Base-by-base conservation (phyloP, 2,888 invertebrate species). In the Drosophila conformis region DNA sequence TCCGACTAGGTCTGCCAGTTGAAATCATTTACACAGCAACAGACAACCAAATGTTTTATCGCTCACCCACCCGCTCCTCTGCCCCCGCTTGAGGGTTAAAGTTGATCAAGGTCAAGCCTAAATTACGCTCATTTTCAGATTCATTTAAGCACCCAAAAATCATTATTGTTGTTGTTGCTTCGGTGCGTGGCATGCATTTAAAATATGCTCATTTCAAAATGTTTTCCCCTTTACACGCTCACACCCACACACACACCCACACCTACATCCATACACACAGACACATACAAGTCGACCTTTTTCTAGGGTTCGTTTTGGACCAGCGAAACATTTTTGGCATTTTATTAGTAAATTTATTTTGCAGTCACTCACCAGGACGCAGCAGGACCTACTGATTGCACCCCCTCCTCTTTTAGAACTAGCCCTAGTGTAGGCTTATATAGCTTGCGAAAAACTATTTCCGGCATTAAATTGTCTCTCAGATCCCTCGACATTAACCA, bases 151-250 rank as follows among this genome's bases (percentile, higher is more conserved):
- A 71, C 63, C 73, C 76, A 54, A 69, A 58, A 54, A 59, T 46
- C 25, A 15, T 8, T 51, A 18, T 60, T 56, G 60, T 27, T 54
- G 70, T 36, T 76, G 69, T 67, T 75, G 66, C 35, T 54, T 40
- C 67, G 53, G 71, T 78, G 81, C 87, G 87, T 87, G 83, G 87
- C 83, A 80, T 83, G 87, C 83, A 83, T 83, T 83, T 78, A 58
- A 83, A 87, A 83, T 87, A 83, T 87, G 83, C 81, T 87, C 81
- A 87, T 87, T 87, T 83, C 83, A 75, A 81, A 80, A 76, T 83
- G 76, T 76, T 78, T 76, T 64, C 78, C 80, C 73, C 75, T 76
- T 73, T 69, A 59, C 18, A 59, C 49, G 46, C 53, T 54, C 42
- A 61, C 31, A 33, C 49, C 52, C 18, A 59, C 49, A 53, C 46